Percentiles rank a stretch among this genome's conserved stretches.
Conservation (phyloP, 1,140 invertebrate genomes). For the Drosophila teissieri region DNA sequence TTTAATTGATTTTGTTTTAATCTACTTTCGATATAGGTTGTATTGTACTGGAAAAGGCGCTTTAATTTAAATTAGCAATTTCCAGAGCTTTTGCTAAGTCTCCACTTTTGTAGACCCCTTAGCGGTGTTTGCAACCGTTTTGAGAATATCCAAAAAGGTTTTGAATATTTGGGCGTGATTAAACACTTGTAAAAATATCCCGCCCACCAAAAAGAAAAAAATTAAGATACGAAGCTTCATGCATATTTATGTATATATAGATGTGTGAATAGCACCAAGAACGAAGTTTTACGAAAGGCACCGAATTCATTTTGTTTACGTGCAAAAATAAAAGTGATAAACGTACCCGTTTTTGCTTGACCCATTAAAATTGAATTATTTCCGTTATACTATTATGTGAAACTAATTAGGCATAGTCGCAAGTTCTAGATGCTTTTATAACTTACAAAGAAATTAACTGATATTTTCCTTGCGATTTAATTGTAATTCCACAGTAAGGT, state of each 20-base stretch:
- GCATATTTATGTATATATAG: not conserved
- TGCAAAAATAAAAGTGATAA: not conserved
- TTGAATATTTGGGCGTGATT: constrained; percentile 4
- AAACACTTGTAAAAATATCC: constrained; percentile 4
- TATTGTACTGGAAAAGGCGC: not conserved
- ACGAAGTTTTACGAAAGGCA: constrained; percentile 12
- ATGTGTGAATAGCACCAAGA: constrained; percentile 2
- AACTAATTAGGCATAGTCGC: too few species aligned
- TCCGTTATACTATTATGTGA: not conserved
- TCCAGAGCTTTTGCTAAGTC: not conserved
- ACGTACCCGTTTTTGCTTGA: not conserved
- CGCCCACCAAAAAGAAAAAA: not conserved
- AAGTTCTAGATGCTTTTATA: too few species aligned
- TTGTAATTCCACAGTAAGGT: too few species aligned
- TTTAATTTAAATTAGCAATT: not conserved
- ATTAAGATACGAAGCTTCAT: not conserved
- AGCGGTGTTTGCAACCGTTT: not conserved
- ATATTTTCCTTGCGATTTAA: too few species aligned
- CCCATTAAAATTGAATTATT: constrained; percentile 18
- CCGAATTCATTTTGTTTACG: constrained; percentile 11
- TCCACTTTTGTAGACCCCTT: not conserved
- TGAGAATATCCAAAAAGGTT: not conserved
- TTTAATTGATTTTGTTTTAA: not conserved
- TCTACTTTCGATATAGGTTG: too few species aligned
- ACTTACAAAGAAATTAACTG: too few species aligned